Percentiles rank a stretch among this genome's conserved stretches.
Evolutionary conservation across 2,888 invertebrate species (phyloP).

Genomic region (Leptinotarsa haldemani): DNA sequence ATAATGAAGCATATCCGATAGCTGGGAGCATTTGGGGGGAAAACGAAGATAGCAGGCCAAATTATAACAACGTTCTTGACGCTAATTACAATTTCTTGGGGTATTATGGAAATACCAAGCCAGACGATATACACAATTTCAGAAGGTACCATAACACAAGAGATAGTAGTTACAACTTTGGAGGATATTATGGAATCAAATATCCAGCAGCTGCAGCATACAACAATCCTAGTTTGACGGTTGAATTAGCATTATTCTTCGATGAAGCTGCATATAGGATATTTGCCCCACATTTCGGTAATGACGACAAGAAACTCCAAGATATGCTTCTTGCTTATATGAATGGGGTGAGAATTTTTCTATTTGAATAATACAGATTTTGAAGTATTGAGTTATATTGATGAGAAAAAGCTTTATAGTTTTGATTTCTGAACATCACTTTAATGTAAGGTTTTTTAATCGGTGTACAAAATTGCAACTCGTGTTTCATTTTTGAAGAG

Average conservation of each 20-base stretch:
- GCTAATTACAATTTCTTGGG: not conserved
- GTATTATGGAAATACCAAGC: not conserved
- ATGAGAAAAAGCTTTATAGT: too few relatives aligned
- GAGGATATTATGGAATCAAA: conserved; percentile 7
- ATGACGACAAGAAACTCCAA: conserved; percentile 74
- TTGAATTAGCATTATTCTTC: conserved; percentile 80
- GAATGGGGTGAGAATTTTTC: conserved; percentile 72
- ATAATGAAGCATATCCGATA: conserved; percentile 62
- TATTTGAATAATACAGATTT: too few relatives aligned
- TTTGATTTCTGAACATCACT: too few relatives aligned
- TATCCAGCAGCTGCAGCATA: conserved; percentile 33
- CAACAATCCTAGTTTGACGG: conserved; percentile 65
- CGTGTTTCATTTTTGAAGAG: too few relatives aligned
- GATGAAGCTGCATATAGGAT: conserved; percentile 80
- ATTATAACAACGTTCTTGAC: conserved; percentile 30
- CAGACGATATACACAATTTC: not conserved
- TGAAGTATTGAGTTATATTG: too few relatives aligned
- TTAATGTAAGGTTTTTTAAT: too few relatives aligned
- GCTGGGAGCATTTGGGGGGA: conserved; percentile 44
- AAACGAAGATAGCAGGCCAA: conserved; percentile 39
- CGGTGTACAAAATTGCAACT: too few relatives aligned
- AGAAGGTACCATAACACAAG: not conserved
- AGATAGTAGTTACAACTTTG: conserved; percentile 4
- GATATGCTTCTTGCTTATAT: conserved; percentile 84
- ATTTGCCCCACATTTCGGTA: conserved; percentile 76